phyloP scores from a whole-genome alignment of 2,888 invertebrate genomes.

The Lasioglossum vierecki region DNA sequence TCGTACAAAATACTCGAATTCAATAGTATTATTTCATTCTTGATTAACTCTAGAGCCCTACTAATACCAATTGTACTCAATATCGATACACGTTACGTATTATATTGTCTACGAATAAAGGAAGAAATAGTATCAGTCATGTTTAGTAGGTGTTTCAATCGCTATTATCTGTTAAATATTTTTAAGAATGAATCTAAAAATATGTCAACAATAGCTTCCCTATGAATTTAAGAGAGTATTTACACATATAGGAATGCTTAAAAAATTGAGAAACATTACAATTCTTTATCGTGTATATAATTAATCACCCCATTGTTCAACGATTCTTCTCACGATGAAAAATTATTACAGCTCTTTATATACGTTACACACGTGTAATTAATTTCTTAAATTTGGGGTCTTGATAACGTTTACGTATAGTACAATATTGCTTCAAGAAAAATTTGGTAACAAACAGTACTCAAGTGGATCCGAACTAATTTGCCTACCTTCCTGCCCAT shows the following conservation, averaged over 20 bases:
- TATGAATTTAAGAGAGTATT: conserved; percentile 42
- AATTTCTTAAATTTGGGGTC: conserved; percentile 2
- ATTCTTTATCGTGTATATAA: conserved; percentile 37
- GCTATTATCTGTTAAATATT: conserved; percentile 33
- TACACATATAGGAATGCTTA: conserved; percentile 53
- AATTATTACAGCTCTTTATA: conserved; percentile 9
- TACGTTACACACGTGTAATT: conserved; percentile 23
- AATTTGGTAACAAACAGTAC: conserved; percentile 30
- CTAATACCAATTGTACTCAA: conserved; percentile 38
- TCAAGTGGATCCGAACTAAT: conserved; percentile 11
- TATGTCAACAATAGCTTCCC: conserved; percentile 38
- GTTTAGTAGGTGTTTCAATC: conserved; percentile 35
- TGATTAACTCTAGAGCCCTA: conserved; percentile 32
- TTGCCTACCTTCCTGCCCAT: conserved; percentile 32
- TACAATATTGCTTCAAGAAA: conserved; percentile 28
- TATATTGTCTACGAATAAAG: conserved; percentile 53
- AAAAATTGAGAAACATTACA: conserved; percentile 37
- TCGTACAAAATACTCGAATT: conserved; percentile 49
- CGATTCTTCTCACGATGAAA: conserved; percentile 6
- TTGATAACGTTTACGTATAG: conserved; percentile 12
- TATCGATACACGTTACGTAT: conserved; percentile 39
- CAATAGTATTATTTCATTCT: conserved; percentile 24
- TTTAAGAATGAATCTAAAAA: conserved; percentile 37
- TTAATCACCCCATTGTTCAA: conserved; percentile 24
- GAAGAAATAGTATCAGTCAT: conserved; percentile 56